Percentiles rank a stretch among this genome's conserved stretches.
phyloP scores from a whole-genome alignment of 2,113 vertebrate genomes.

The Pan troglodytes region NHGRI_mPanTro3-v2.1_pri NC_072401.2:60161501-60162000 shows the following conservation, averaged over 20 bases:
- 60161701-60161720: not conserved
- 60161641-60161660: no score
- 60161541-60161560: not conserved
- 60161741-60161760: not conserved
- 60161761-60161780: not conserved
- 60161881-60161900: not conserved
- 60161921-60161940: not conserved
- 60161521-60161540: not conserved
- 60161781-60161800: not conserved
- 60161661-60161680: no score
- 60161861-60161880: not conserved
- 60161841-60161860: not conserved
- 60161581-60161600: slow-evolving; percentile 15
- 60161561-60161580: not conserved
- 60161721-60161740: not conserved
- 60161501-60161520: not conserved
- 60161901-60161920: not conserved
- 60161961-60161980: not conserved
- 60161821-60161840: not conserved
- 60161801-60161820: not conserved
- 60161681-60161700: no score
- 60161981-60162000: not conserved
- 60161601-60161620: not conserved
- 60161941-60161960: not conserved
- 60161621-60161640: no score